phyloP scores from a whole-genome alignment of 2,888 invertebrate genomes.

The Calephelis perditalis region DNA sequence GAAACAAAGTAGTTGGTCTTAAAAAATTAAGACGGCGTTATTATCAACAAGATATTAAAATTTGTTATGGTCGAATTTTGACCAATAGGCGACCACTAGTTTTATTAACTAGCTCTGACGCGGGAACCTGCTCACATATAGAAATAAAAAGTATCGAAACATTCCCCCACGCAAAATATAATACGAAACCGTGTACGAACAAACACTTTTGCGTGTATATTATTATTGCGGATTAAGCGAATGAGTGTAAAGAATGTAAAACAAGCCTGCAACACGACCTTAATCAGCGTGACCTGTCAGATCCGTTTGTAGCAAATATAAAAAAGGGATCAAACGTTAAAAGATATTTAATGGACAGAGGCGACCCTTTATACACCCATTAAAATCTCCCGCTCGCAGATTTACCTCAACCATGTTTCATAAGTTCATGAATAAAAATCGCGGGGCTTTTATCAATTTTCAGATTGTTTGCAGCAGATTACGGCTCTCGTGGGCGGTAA shows the following conservation, averaged over 20 bases:
- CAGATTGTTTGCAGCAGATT: conserved; percentile 60
- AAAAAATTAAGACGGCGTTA: too few relatives aligned
- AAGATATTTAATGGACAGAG: conserved; percentile 75
- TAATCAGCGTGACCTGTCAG: conserved; percentile 61
- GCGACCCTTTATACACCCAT: conserved; percentile 73
- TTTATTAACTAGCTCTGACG: too few relatives aligned
- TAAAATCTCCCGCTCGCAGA: conserved; percentile 71
- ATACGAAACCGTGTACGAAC: too few relatives aligned
- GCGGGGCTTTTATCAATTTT: conserved; percentile 50
- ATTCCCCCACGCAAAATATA: too few relatives aligned
- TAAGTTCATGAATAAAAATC: conserved; percentile 55
- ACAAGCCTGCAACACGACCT: conserved; percentile 31
- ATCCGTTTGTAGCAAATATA: conserved; percentile 67
- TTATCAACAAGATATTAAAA: too few relatives aligned
- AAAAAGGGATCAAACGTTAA: conserved; percentile 77
- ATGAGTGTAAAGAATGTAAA: conserved; percentile 11
- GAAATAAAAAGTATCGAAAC: too few relatives aligned
- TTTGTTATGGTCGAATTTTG: too few relatives aligned
- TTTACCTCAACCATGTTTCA: conserved; percentile 53
- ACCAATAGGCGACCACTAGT: too few relatives aligned
- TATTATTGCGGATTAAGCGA: neutral
- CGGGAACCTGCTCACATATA: too few relatives aligned
- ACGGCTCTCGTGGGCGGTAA: conserved; percentile 25
- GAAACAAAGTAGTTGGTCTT: too few relatives aligned
- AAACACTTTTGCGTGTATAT: too few relatives aligned